Evolutionary conservation across 30 jellyfish, hydroid and myxozoan genomes (phyloP), one percentile per base, ranked within the genome.

Genomic region (Pseudorhiza aurosa): DNA sequence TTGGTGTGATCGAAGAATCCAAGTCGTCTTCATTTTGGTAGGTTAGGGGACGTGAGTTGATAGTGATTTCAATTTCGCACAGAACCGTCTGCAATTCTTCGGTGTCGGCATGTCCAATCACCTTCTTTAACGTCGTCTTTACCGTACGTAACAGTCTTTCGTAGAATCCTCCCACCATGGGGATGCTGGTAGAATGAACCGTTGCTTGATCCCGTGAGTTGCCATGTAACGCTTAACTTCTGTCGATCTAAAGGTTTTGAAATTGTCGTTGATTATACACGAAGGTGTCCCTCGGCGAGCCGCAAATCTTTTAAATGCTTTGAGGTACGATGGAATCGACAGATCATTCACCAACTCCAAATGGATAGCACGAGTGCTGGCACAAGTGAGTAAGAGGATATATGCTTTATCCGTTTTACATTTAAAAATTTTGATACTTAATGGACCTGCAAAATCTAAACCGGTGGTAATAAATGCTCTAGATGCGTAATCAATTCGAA

Each of bases 311-410:
- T 67, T 39, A 68, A 68, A 18, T 6, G 65, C 64, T 17, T 67
- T 65, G 19, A 68, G 7, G 40, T 35, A 68, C 22, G 82, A 36
- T 68, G 36, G 67, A 7, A 68, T 67, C 5, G 43, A 28, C 27
- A 68, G n/a, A 7, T 45, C 46, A 29, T 31, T 55, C n/a, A 75
- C 77, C 32, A 85, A 47, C 18, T 85, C 92, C 11, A 74, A 31
- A 45, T 76, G 89, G 35, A 75, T 82, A 4, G 88, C 96, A 33
- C 96, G 62, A 17, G 96, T 65, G 4, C 89, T 17, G 15, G 77
- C 57, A 44, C 96, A 85, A 17, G 94, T 74, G 56, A 64, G 62
- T 4, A 85, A 1, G 28, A 74, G 62, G 12, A 87, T 75, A 68
- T 74, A 74, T 2, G 33, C 15, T 17, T 76, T 39, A 4, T 19